Base-by-base conservation (phyloP, 1,140 invertebrate species). In the Drosophila ambigua region DNA sequence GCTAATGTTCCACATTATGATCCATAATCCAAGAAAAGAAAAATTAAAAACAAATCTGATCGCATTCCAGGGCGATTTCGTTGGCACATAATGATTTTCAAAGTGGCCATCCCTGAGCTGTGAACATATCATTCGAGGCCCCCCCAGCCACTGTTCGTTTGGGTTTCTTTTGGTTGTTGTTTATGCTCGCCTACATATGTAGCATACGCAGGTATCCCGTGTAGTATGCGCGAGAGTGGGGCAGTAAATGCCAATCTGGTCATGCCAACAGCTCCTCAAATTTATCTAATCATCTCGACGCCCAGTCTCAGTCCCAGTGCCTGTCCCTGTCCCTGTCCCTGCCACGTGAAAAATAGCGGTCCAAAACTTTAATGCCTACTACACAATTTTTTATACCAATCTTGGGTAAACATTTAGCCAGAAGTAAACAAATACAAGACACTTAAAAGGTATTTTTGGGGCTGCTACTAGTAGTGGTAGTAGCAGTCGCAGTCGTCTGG, bases 401-500 rank as follows among this genome's bases (percentile, higher is more conserved):
- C 73, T 87, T 81, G 77, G 81, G 62, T 85, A 85, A 85, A 85
- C 82, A 85, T 85, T 85, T 87, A 81, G 82, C 72, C 64, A 66
- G 82, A 85, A 87, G 82, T 85, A 85, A 85, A 85, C 81, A 85
- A 85, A 85, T 85, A 87, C 68, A 85, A 81, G 77, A 77, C 82
- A 85, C 81, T 85, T 85, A 85, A 85, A 77, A 85, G 82, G 82
- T 80, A 87, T 85, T 85, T 83, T 77, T 76, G 81, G 31, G 31
- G 20, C 20, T 20, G 20, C 20, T 20, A 20, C 20, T 11, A 31
- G 28, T 31, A 28, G 16, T 16, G 16, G 16, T 16, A 16, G 16
- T 16, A 0, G 16, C 16, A 16, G 28, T 39, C 13, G 67, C 85
- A 78, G 77, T 85, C 77, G 81, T 9, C 9, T 4, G 28, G 28